Base-by-base conservation (phyloP, 2,113 vertebrate genomes). In the Cariama cristata region DNA sequence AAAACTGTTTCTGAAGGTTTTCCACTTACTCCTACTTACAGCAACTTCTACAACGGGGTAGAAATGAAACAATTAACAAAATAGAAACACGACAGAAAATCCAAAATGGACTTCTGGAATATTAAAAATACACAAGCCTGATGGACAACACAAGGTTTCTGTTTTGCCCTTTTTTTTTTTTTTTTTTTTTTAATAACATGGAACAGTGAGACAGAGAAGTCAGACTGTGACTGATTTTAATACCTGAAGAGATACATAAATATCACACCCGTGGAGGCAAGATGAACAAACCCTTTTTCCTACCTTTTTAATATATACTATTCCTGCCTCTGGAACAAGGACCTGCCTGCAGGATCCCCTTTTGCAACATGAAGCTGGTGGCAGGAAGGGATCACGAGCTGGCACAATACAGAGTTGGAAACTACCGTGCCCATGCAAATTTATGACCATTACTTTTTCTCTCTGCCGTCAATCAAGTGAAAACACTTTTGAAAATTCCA, bases 291-390 rank as follows among this genome's bases (percentile, higher is more conserved):
- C 1, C 2, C 67, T 53, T 69, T 30, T 87, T 69, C 56, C 79
- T 42, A 1, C 40, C 9, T 52, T 81, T 72, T 45, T 12, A 59
- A 71, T 33, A 30, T 10, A 30, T 18, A 18, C 32, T 30, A 8
- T 35, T 93, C 95, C 91, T 94, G 89, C 81, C 84, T 63, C 80
- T 40, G 80, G 56, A 89, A 73, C 49, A 77, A 93, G 93, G 93
- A 88, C 50, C 88, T 94, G 93, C 96, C 94, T 96, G 91, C 80
- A 42, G 88, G 79, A 91, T 91, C 92, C 96, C 85, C 80, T 44
- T 92, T 63, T 68, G 66, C 73, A 93, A 55, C 32, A 9, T 8
- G 56, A 55, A 94, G 58, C 59, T 90, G 92, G 44, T 79, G 59
- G 52, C 81, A 91, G 89, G 79, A 56, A 72, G 62, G 82, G 86